Evolutionary conservation across 2,888 invertebrate genomes (phyloP).

Genomic region (Hydrotaea diabolus): DNA sequence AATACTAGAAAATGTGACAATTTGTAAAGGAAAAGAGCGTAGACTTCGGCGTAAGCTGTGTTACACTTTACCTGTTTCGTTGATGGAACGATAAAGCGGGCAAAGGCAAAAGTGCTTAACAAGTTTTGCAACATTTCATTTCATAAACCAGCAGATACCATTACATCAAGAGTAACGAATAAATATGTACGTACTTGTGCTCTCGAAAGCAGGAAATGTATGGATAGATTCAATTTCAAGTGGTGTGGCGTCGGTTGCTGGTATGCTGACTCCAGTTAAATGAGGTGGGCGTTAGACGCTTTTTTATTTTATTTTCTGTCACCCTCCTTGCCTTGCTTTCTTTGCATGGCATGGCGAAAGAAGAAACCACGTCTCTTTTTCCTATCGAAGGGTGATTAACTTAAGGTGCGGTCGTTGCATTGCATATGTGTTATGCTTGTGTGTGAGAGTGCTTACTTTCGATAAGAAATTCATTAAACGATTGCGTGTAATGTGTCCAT

Average conservation of each 20-base stretch:
- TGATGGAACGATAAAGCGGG: neutral
- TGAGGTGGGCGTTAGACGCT: conserved; percentile 46
- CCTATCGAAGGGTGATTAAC: conserved; percentile 36
- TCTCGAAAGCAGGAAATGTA: conserved; percentile 16
- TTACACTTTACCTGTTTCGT: conserved; percentile 14
- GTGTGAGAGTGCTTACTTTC: conserved; percentile 38
- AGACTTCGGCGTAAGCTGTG: neutral
- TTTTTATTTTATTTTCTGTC: too few species aligned
- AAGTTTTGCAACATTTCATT: conserved; percentile 56
- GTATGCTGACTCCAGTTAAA: conserved; percentile 21
- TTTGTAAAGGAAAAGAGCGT: conserved; percentile 33
- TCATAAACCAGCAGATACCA: conserved; percentile 8
- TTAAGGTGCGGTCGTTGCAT: conserved; percentile 50
- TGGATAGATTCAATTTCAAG: conserved; percentile 35
- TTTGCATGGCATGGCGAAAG: conserved; percentile 1
- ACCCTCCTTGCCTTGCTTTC: neutral
- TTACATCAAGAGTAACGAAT: conserved; percentile 6
- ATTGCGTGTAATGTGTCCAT: conserved; percentile 53
- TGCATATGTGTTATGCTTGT: conserved; percentile 18
- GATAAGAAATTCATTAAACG: conserved; percentile 53
- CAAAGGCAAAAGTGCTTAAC: conserved; percentile 38
- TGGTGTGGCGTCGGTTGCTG: neutral
- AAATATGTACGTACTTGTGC: conserved; percentile 1
- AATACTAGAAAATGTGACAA: conserved; percentile 42
- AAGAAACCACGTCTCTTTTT: conserved; percentile 26